Conservation (phyloP, 2,797 vertebrate genomes). For the Orientallactaga sibirica region DNA sequence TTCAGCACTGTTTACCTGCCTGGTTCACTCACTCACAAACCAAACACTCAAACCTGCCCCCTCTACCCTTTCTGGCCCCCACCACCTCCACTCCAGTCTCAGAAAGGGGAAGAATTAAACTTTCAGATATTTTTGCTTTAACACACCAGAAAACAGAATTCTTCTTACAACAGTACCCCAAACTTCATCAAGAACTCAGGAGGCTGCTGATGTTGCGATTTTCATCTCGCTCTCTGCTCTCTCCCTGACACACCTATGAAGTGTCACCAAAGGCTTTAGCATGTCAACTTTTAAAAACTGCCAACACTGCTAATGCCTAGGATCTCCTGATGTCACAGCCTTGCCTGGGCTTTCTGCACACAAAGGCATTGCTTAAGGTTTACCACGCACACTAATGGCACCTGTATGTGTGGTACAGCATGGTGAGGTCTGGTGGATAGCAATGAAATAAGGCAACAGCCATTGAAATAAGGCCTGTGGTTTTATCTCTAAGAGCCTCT, state of each 20-base stretch:
- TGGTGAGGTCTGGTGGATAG: conserved; percentile 68
- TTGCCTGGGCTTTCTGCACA: conserved; percentile 75
- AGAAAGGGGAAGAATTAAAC: conserved; percentile 74
- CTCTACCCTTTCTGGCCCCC: conserved; percentile 74
- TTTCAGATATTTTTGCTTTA: conserved; percentile 81
- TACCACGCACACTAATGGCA: conserved; percentile 61
- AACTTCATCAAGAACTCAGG: conserved; percentile 83
- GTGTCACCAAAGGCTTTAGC: conserved; percentile 71
- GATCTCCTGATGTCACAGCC: conserved; percentile 75
- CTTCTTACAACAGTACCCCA: conserved; percentile 63
- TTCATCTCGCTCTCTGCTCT: conserved; percentile 71
- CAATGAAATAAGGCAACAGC: conserved; percentile 79
- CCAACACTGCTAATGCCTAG: conserved; percentile 70
- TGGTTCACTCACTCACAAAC: conserved; percentile 86
- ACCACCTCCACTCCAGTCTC: conserved; percentile 25
- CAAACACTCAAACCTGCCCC: conserved; percentile 82
- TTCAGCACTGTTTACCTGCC: conserved; percentile 83
- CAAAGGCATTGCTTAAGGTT: conserved; percentile 75
- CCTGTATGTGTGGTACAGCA: conserved; percentile 41
- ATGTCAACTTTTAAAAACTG: conserved; percentile 79
- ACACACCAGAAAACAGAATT: conserved; percentile 77
- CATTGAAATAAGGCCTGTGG: conserved; percentile 41
- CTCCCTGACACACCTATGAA: conserved; percentile 77
- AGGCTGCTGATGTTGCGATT: conserved; percentile 72
- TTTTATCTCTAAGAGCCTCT: background rate